phyloP scores from a whole-genome alignment of 2,797 vertebrate species.

The Chelon labrosus region DNA sequence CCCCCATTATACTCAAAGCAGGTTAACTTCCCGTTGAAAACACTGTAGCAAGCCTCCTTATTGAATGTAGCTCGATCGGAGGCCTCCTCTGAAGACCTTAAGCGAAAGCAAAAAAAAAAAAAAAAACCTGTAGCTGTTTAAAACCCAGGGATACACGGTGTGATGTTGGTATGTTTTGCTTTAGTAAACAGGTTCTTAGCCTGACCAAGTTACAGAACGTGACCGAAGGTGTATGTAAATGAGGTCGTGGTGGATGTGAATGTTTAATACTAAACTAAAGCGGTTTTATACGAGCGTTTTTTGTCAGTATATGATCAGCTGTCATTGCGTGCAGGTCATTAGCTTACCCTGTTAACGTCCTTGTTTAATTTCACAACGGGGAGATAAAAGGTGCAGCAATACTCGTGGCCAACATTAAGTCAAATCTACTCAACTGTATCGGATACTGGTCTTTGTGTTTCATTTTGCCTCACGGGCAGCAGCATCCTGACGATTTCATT shows the following conservation, averaged over 20 bases:
- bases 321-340: slow-evolving; percentile 38
- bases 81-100: slow-evolving; percentile 44
- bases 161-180: slow-evolving; percentile 62
- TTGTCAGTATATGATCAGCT: slow-evolving; percentile 42
- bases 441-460: slow-evolving; percentile 42
- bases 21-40: slow-evolving; percentile 34
- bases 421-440: slow-evolving; percentile 32
- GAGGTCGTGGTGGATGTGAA: slow-evolving; percentile 65
- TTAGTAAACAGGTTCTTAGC: slow-evolving; percentile 51
- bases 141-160: slow-evolving; percentile 72
- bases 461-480: slow-evolving; percentile 38
- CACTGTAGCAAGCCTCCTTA: slow-evolving; percentile 44
- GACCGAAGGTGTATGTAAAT: slow-evolving; percentile 49
- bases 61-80: slow-evolving; percentile 63
- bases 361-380: slow-evolving; percentile 32
- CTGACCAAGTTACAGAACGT: slow-evolving; percentile 44
- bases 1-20: slow-evolving; percentile 30
- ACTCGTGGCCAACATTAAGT: slow-evolving; percentile 53
- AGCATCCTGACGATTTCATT: slow-evolving; percentile 41
- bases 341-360: slow-evolving; percentile 24
- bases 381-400: slow-evolving; percentile 51
- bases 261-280: slow-evolving; percentile 71
- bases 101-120: slow-evolving; percentile 46
- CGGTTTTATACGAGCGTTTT: slow-evolving; percentile 70
- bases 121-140: slow-evolving; percentile 50